Percentiles rank a stretch among this genome's conserved stretches.
Evolutionary conservation across 1,140 invertebrate genomes (phyloP).

Genomic region (Xylocopa sonorina): DNA sequence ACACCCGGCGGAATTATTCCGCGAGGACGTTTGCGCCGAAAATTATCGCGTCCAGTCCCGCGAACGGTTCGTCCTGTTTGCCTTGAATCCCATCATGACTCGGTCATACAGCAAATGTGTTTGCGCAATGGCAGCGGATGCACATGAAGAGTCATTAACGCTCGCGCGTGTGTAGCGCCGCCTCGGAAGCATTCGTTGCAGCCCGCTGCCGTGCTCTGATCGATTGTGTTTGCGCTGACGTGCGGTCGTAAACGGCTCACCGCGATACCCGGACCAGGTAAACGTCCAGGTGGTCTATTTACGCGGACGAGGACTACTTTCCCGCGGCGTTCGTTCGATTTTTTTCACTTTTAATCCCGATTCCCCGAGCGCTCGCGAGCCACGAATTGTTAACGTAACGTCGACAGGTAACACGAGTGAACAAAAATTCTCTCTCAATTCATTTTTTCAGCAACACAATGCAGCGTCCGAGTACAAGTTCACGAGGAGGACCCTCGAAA

Average conservation of each 20-base stretch:
- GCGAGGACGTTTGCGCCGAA: neutral
- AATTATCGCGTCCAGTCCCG: neutral
- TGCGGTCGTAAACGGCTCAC: slow-evolving; percentile 19
- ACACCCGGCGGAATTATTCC: too few species aligned
- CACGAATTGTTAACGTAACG: too few species aligned
- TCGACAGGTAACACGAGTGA: too few species aligned
- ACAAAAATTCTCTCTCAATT: too few species aligned
- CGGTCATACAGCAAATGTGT: slow-evolving; percentile 31
- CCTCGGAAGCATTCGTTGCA: slow-evolving; percentile 31
- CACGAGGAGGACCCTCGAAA: too few species aligned
- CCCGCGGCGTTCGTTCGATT: neutral
- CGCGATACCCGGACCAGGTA: too few species aligned
- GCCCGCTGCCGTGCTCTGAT: slow-evolving; percentile 5
- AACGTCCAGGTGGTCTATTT: neutral
- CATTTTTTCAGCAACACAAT: too few species aligned
- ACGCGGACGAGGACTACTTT: neutral
- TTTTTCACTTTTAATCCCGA: too few species aligned
- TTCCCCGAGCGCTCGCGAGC: too few species aligned
- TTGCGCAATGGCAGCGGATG: slow-evolving; percentile 35
- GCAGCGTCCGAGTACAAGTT: too few species aligned
- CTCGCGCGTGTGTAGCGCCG: neutral
- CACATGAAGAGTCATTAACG: slow-evolving; percentile 46
- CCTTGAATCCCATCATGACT: slow-evolving; percentile 18
- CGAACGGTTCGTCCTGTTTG: neutral
- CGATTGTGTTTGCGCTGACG: slow-evolving; percentile 5